Percentiles rank a stretch among this genome's conserved stretches.
phyloP scores from a whole-genome alignment of 1,140 invertebrate species.

The Teleogryllus occipitalis region DNA sequence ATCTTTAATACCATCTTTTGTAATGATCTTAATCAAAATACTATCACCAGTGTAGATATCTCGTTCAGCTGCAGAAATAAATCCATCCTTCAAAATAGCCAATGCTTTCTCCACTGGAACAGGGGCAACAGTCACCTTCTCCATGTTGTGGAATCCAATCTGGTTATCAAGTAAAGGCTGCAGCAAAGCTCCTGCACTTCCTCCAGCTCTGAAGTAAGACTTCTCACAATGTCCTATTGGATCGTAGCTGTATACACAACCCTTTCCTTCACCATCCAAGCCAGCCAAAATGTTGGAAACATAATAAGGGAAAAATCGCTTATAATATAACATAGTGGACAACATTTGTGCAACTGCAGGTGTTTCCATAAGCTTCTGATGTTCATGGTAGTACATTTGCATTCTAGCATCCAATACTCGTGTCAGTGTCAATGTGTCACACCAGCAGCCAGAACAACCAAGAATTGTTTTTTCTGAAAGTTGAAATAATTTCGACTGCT shows the following conservation, averaged over 20 bases:
- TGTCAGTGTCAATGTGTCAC: constrained; percentile 90
- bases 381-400: constrained; percentile 92
- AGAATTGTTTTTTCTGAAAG: constrained; percentile 77
- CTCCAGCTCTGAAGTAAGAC: constrained; percentile 69
- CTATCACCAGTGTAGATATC: constrained; percentile 96
- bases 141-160: constrained; percentile 82
- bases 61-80: constrained; percentile 92
- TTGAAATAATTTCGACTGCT: constrained; percentile 76
- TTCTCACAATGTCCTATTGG: constrained; percentile 90
- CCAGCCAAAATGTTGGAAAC: constrained; percentile 92
- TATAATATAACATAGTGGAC: constrained; percentile 92
- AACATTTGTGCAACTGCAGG: constrained; percentile 90
- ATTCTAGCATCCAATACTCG: constrained; percentile 77
- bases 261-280: constrained; percentile 77
- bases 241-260: constrained; percentile 92
- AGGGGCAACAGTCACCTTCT: constrained; percentile 46
- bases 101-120: constrained; percentile 74
- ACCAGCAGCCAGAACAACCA: constrained; percentile 91
- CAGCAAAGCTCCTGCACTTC: constrained; percentile 69
- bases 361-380: constrained; percentile 88
- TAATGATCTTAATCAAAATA: constrained; percentile 82
- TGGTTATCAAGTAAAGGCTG: constrained; percentile 86
- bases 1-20: constrained; percentile 73
- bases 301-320: constrained; percentile 98
- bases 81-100: constrained; percentile 84